phyloP scores from a whole-genome alignment of 1,140 invertebrate genomes.

The Acyrthosiphon pisum region DNA sequence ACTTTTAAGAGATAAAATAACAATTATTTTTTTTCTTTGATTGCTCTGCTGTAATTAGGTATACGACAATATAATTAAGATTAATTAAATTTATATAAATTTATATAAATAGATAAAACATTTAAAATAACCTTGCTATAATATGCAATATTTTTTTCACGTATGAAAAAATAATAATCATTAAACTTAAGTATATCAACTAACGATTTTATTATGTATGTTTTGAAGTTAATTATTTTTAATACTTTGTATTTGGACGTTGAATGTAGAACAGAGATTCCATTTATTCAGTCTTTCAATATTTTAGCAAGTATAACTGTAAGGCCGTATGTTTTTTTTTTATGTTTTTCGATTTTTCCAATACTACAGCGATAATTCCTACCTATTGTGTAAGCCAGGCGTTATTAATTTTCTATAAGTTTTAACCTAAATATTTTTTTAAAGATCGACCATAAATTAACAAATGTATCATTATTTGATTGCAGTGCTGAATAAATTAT shows the following conservation, averaged over 20 bases:
- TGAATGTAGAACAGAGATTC: background rate
- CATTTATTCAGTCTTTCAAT: background rate
- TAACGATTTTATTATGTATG: background rate
- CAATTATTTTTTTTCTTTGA: background rate
- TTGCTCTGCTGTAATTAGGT: background rate
- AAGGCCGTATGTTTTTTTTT: background rate
- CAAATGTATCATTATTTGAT: no score
- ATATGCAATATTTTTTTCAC: background rate
- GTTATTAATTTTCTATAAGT: background rate
- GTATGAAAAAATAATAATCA: background rate
- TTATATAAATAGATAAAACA: background rate
- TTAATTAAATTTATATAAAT: no score
- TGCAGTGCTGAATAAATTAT: no score
- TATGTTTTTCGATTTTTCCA: background rate
- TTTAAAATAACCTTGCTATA: background rate
- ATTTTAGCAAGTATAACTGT: background rate
- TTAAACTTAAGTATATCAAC: background rate
- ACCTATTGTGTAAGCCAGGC: background rate
- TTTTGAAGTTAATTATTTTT: background rate
- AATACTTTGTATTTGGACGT: background rate
- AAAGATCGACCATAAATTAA: no score
- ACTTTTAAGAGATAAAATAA: background rate
- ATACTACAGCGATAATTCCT: background rate
- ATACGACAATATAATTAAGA: no score
- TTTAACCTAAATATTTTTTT: background rate